Conservation (phyloP, 2,797 vertebrate genomes). For the Odontamblyopus rebecca region DNA sequence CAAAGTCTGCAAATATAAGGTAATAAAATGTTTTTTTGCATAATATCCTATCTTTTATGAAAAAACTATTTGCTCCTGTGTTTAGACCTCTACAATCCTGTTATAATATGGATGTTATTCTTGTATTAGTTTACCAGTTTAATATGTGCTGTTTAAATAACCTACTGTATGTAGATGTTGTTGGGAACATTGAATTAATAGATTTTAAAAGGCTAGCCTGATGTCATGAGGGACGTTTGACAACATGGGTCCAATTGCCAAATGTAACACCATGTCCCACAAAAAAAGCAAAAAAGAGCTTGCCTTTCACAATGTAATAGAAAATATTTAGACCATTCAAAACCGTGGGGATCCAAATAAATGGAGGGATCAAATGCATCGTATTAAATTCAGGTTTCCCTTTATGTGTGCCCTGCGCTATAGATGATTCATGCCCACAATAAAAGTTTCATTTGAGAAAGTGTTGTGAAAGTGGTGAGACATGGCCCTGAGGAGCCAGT, state of each 20-base stretch:
- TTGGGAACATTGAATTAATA: background rate
- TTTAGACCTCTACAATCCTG: too few relatives aligned
- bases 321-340: background rate
- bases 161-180: background rate
- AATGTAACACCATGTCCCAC: background rate
- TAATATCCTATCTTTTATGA: background rate
- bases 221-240: background rate
- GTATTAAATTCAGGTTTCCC: background rate
- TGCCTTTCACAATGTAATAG: background rate
- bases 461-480: slow-evolving; percentile 1
- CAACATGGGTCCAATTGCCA: background rate
- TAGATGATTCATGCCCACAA: slow-evolving; percentile 1
- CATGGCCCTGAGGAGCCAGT: slow-evolving; percentile 3
- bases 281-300: background rate
- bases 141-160: background rate
- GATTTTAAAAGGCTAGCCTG: background rate
- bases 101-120: too few relatives aligned
- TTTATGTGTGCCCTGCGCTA: background rate
- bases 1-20: background rate
- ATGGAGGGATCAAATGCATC: background rate
- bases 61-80: background rate
- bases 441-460: slow-evolving; percentile 1
- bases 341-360: background rate
- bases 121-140: too few relatives aligned
- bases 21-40: background rate